A percentile compares a stretch with the other conserved stretches of the same genome.
Evolutionary conservation across 2,113 vertebrate species (phyloP).

Genomic region (Chionis minor): DNA sequence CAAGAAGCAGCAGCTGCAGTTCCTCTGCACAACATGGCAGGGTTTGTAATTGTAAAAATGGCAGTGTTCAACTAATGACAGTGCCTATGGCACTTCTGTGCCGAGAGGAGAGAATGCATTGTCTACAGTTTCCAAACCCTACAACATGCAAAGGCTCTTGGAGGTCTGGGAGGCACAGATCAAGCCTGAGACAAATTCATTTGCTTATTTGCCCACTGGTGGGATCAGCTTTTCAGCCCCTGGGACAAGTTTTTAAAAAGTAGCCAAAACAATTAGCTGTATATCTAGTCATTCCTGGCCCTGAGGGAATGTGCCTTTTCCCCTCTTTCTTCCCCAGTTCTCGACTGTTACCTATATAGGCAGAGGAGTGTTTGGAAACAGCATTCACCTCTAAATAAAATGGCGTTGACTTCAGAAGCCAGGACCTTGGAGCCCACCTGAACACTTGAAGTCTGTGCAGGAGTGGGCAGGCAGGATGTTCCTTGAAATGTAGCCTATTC

Average conservation of each 20-base stretch:
- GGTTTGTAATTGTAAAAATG: conserved; percentile 29
- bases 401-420: neutral
- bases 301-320: neutral
- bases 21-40: neutral
- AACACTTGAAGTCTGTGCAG: neutral
- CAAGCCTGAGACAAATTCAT: conserved; percentile 14
- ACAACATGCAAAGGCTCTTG: neutral
- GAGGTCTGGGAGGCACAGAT: neutral
- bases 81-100: neutral
- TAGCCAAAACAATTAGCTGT: conserved; percentile 20
- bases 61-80: neutral
- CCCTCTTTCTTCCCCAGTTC: neutral
- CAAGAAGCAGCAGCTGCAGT: neutral
- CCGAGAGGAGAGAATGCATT: neutral
- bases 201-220: neutral
- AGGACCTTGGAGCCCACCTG: neutral
- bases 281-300: neutral
- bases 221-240: neutral
- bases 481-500: neutral
- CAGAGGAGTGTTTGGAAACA: neutral
- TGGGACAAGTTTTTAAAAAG: neutral
- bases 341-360: neutral
- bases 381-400: neutral
- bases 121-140: neutral
- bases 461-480: neutral